Percentiles rank a stretch among this genome's conserved stretches.
Evolutionary conservation across 2,797 vertebrate genomes (phyloP).

Genomic region (Phataginus tetradactyla): DNA sequence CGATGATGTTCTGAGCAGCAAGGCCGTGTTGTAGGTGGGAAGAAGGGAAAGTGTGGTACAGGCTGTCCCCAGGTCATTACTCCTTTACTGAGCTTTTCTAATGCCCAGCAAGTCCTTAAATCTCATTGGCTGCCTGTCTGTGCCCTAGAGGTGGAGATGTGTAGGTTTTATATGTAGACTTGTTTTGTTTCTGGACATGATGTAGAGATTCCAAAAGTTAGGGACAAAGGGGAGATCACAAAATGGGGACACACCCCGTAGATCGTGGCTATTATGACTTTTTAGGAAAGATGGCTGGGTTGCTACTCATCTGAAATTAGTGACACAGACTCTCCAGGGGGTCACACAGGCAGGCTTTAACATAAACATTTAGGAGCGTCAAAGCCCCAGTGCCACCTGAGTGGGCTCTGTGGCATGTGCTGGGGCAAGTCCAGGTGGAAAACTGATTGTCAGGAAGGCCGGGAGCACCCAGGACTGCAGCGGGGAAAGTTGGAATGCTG

Average conservation of each 20-base stretch:
- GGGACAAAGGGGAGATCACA: background rate
- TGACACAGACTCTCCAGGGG: background rate
- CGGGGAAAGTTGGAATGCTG: background rate
- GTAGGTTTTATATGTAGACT: background rate
- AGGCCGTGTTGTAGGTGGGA: background rate
- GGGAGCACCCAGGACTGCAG: background rate
- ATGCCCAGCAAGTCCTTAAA: background rate
- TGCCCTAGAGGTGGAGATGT: background rate
- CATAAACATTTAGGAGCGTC: background rate
- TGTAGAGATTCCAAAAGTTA: background rate
- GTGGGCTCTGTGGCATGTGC: background rate
- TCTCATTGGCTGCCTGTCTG: background rate
- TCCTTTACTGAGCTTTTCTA: background rate
- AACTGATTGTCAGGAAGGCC: background rate
- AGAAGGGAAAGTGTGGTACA: background rate
- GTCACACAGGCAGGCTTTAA: background rate
- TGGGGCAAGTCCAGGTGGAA: background rate
- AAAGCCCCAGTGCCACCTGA: background rate
- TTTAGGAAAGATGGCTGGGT: background rate
- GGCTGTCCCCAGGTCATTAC: background rate
- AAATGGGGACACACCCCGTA: background rate
- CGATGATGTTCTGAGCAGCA: background rate
- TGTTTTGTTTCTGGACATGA: background rate
- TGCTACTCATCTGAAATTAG: background rate
- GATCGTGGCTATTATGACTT: no score